phyloP scores from a whole-genome alignment of 2,113 vertebrate genomes.

The Charina bottae region DNA sequence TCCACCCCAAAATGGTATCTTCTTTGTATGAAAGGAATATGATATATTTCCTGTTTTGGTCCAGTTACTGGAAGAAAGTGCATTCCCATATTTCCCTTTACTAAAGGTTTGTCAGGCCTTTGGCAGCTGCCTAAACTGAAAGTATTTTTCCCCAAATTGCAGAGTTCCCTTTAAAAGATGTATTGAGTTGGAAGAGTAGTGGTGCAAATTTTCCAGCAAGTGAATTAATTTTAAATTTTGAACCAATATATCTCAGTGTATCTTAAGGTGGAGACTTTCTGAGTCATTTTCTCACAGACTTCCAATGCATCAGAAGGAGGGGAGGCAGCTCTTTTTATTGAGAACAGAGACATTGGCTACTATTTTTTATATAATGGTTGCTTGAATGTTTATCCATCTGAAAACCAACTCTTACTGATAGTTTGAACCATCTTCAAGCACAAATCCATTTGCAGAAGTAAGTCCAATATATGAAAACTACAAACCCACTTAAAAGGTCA shows the following conservation, averaged over 20 bases:
- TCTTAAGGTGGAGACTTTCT: not conserved
- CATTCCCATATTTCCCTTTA: not conserved
- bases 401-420: not conserved
- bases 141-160: not conserved
- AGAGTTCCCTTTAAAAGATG: not conserved
- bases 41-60: not conserved
- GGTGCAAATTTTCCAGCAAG: not conserved
- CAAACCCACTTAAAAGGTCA: not conserved
- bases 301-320: not conserved
- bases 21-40: not conserved
- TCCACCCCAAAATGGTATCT: not conserved
- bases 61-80: not conserved
- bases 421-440: not conserved
- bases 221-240: not conserved
- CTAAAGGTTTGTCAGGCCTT: not conserved
- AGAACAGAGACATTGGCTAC: not conserved
- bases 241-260: not conserved
- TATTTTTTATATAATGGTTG: not conserved
- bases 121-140: not conserved
- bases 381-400: not conserved
- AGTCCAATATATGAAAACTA: not conserved
- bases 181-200: not conserved
- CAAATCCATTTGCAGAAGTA: not conserved
- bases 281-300: not conserved
- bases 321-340: not conserved